These are phyloP conservation scores for Leptoteleia sp. DNA, from an alignment of 1,140 invertebrate genomes.

Conservation along the genomic window DNA sequence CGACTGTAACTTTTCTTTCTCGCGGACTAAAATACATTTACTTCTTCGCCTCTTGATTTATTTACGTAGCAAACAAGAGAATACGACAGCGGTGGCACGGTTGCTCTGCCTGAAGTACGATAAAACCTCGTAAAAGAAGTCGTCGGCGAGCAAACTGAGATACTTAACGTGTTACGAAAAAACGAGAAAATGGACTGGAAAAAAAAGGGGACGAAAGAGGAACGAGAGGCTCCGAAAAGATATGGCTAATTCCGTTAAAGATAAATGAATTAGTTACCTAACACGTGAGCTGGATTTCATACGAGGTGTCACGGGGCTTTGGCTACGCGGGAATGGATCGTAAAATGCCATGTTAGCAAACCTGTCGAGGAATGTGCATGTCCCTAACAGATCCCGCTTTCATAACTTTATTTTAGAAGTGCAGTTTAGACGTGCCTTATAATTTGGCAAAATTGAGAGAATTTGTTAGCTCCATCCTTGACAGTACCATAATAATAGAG, in stretches of 20 bases:
- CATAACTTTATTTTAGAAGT: no score
- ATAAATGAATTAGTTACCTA: conserved; percentile 78
- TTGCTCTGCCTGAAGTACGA: conserved; percentile 55
- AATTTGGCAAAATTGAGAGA: no score
- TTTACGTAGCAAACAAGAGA: conserved; percentile 63
- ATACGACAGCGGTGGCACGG: conserved; percentile 38
- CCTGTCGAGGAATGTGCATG: no score
- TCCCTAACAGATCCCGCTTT: no score
- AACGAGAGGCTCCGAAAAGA: conserved; percentile 39
- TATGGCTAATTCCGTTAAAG: conserved; percentile 61
- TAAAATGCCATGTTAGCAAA: no score
- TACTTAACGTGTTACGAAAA: conserved; percentile 67
- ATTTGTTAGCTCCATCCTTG: no score
- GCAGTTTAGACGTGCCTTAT: no score
- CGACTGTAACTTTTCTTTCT: conserved; percentile 44
- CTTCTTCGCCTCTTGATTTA: conserved; percentile 67
- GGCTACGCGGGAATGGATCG: conserved; percentile 5
- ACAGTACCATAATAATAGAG: no score
- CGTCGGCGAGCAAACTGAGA: conserved; percentile 55
- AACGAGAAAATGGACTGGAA: conserved; percentile 54
- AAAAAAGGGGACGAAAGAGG: conserved; percentile 43
- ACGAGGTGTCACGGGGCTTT: conserved; percentile 12
- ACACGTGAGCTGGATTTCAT: conserved; percentile 56
- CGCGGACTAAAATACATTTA: conserved; percentile 52
- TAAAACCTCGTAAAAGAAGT: conserved; percentile 70